Evolutionary conservation across 2,888 invertebrate genomes (phyloP), one percentile per base, ranked within the genome.

Genomic region (Ceriagrion tenellum): DNA sequence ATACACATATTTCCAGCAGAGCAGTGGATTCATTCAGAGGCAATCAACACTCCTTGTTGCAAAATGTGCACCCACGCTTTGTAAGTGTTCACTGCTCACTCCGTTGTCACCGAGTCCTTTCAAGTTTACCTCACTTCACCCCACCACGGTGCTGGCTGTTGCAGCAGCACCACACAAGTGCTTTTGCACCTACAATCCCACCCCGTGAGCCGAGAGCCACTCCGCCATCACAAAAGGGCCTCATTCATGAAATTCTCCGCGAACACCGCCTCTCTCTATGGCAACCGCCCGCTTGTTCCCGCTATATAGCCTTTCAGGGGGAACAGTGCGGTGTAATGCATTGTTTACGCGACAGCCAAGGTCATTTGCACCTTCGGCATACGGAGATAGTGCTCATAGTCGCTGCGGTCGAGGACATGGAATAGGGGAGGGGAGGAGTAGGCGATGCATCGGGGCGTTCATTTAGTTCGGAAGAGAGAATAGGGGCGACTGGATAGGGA

Each of bases 291-390:
- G n/a, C 69, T 2, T 20, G 69, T 2, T 13, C 81, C 16, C 13
- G 16, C 30, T 81, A 81, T 35, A 20, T 16, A 81, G 35, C 81
- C 81, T 81, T 81, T 81, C 69, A 35, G 35, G 16, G 30, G 35
- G n/a, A 35, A 0, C 81, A 16, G 81, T 18, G 81, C 3, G 30
- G 81, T 16, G 35, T 35, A 16, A 18, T 35, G 30, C 30, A 81
- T 81, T 81, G 81, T 81, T 81, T 81, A 81, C 81, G 26, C 81
- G 81, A 81, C 81, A 35, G 35, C 30, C 35, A n/a, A 81, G 81
- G 81, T 81, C 81, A 81, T 81, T 81, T 81, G 81, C 35, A 81
- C 81, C 81, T 81, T 81, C n/a, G 30, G 81, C 35, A 81, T 81
- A 69, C 69, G 69, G 20, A 18, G 35, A 81, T 81, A 12, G n/a